Conservation (phyloP, 2,113 vertebrate species). For the Propithecus coquereli region DNA sequence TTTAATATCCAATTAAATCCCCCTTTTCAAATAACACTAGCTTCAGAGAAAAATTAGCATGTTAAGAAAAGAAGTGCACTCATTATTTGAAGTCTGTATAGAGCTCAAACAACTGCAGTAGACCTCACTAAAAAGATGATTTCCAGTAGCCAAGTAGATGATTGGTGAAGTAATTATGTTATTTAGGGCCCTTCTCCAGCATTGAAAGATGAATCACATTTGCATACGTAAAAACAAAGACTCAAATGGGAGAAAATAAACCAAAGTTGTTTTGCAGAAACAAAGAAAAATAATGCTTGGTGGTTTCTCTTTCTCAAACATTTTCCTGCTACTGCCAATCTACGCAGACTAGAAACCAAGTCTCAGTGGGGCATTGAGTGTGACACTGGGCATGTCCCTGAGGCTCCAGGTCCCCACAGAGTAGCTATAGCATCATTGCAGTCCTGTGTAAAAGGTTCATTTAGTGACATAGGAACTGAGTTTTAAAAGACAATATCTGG, state of each 20-base stretch:
- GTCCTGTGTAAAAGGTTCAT: not conserved
- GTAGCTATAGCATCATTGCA: not conserved
- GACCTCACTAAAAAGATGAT: conserved; percentile 65
- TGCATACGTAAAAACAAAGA: conserved; percentile 76
- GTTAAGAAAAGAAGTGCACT: conserved; percentile 59
- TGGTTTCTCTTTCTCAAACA: conserved; percentile 31
- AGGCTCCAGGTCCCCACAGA: not conserved
- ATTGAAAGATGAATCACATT: conserved; percentile 71
- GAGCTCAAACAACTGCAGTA: conserved; percentile 41
- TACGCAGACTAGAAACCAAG: not conserved
- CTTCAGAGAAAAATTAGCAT: conserved; percentile 62
- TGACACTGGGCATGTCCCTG: not conserved
- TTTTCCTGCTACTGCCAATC: not conserved
- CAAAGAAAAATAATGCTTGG: conserved; percentile 60
- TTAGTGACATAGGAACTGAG: not conserved
- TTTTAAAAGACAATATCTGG: not conserved
- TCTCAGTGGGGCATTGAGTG: not conserved
- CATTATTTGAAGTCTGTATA: conserved; percentile 55
- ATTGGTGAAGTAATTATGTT: conserved; percentile 71
- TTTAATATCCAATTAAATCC: conserved; percentile 70
- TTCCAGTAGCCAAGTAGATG: conserved; percentile 64
- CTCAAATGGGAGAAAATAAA: conserved; percentile 66
- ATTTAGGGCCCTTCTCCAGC: conserved; percentile 66
- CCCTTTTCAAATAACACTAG: conserved; percentile 42
- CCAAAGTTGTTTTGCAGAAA: conserved; percentile 67